Percentiles rank a stretch among this genome's conserved stretches.
phyloP scores from a whole-genome alignment of 2,888 invertebrate genomes.

The Orthonevra nobilis region DNA sequence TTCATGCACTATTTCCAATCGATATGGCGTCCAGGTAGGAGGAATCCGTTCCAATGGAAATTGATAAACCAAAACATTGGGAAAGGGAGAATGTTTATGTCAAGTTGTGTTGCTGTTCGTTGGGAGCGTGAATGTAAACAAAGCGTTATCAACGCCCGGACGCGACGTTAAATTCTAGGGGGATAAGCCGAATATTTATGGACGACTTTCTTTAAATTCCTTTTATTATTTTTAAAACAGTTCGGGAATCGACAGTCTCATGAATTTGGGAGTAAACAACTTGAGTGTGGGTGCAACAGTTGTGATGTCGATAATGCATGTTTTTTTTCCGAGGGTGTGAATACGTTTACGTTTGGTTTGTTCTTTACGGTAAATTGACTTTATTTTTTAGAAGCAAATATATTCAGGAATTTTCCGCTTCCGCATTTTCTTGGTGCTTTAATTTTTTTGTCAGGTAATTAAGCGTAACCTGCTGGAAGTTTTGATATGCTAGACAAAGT shows the following conservation, averaged over 20 bases:
- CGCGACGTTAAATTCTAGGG: constrained; percentile 32
- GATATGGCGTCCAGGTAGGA: constrained; percentile 13
- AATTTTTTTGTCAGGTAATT: too few relatives aligned
- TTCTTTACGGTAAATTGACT: too few relatives aligned
- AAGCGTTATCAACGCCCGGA: constrained; percentile 48
- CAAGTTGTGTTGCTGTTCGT: constrained; percentile 62
- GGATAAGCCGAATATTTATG: constrained; percentile 53
- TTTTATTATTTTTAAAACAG: constrained; percentile 53
- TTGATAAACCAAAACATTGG: constrained; percentile 46
- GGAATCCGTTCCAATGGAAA: constrained; percentile 26
- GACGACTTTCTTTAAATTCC: constrained; percentile 43
- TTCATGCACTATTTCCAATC: neutral
- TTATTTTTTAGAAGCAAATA: too few relatives aligned
- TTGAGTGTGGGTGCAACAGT: too few relatives aligned
- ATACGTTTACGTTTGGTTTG: too few relatives aligned
- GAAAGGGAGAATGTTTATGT: constrained; percentile 62
- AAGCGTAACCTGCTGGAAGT: too few relatives aligned
- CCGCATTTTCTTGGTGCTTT: too few relatives aligned
- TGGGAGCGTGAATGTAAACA: constrained; percentile 46
- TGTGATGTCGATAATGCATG: too few relatives aligned
- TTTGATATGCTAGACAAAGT: too few relatives aligned
- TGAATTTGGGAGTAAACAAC: constrained; percentile 41
- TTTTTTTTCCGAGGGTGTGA: too few relatives aligned
- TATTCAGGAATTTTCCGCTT: too few relatives aligned
- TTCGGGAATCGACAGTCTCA: constrained; percentile 20